phyloP scores from a whole-genome alignment of 2,113 vertebrate genomes.

The Eclectus roratus region DNA sequence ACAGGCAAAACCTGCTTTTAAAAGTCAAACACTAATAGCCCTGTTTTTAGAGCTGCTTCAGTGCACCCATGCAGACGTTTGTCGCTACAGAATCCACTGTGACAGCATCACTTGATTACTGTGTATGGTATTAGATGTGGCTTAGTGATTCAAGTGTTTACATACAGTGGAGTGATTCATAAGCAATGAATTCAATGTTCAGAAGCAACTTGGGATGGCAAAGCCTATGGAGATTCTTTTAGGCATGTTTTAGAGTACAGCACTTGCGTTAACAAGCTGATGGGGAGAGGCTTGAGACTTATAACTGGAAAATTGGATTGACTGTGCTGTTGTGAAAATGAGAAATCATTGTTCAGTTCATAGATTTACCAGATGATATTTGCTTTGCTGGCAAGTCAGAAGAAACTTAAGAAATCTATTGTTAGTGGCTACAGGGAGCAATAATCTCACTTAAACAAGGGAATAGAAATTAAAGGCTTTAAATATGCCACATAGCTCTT shows the following conservation, averaged over 20 bases:
- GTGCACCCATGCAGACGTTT: background rate
- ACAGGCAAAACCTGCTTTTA: background rate
- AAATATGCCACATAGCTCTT: background rate
- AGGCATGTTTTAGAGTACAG: background rate
- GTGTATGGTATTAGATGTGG: background rate
- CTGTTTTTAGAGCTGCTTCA: background rate
- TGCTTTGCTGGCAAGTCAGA: slow-evolving; percentile 6
- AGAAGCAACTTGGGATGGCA: background rate
- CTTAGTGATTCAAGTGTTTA: slow-evolving; percentile 42
- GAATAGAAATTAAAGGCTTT: slow-evolving; percentile 10
- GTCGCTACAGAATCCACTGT: background rate
- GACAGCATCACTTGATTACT: background rate
- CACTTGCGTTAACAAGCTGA: slow-evolving; percentile 19
- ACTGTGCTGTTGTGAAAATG: slow-evolving; percentile 25
- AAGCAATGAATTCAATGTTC: background rate
- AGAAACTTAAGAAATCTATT: slow-evolving; percentile 2
- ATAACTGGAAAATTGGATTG: slow-evolving; percentile 51
- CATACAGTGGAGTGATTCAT: slow-evolving; percentile 32
- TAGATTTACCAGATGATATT: slow-evolving; percentile 31
- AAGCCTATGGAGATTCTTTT: background rate
- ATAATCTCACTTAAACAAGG: slow-evolving; percentile 25
- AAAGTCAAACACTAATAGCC: background rate
- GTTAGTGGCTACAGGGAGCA: background rate
- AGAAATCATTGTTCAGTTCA: slow-evolving; percentile 29
- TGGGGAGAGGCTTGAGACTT: slow-evolving; percentile 33